Evolutionary conservation across 2,113 vertebrate genomes (phyloP), one percentile per base, ranked within the genome.

Genomic region (Polypterus senegalus): DNA sequence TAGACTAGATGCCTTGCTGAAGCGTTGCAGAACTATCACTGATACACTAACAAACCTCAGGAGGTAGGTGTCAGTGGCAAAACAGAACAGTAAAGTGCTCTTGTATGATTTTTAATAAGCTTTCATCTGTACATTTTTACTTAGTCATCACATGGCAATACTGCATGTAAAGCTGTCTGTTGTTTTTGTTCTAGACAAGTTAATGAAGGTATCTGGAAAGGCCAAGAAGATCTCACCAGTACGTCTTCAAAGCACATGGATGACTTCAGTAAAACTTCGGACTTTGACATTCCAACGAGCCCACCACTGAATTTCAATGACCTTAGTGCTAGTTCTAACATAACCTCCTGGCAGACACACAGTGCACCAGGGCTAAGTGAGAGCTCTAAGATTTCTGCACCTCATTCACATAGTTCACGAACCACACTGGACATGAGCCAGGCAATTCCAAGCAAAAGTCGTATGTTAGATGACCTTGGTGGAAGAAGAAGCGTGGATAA

Each of bases 1-100:
- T 76, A 86, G 94, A 62, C 90, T 99, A 2, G 95, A 98, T 0
- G 91, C 93, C 11, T 81, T 99, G 9, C 86, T 98, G 47, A 98
- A 96, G 73, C 92, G 96, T 76, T 98, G 96, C 86, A 92, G 89
- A 67, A 85, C 65, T 2, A 88, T 97, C 80, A 98, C 92, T 0
- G 96, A 99, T 72, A 79, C 73, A 0, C 71, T 89, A 5, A 75
- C 83, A 43, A 84, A 86, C 69, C 75, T 88, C 70, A 86, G 84
- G 67, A 86, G 84, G 88, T 89, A 27, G 27, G 27, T 27, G 27
- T 27, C 27, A 27, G 27, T 27, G 27, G 27, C 27, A 27, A 27
- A 27, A 27, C 27, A 27, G 27, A 27, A 27, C 27, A 27, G 27
- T 27, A 27, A 27, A 27, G 27, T 1, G 27, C 27, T 27, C 27